Base-by-base conservation (phyloP, 1,140 invertebrate genomes). In the Drosophila virilis region DNA sequence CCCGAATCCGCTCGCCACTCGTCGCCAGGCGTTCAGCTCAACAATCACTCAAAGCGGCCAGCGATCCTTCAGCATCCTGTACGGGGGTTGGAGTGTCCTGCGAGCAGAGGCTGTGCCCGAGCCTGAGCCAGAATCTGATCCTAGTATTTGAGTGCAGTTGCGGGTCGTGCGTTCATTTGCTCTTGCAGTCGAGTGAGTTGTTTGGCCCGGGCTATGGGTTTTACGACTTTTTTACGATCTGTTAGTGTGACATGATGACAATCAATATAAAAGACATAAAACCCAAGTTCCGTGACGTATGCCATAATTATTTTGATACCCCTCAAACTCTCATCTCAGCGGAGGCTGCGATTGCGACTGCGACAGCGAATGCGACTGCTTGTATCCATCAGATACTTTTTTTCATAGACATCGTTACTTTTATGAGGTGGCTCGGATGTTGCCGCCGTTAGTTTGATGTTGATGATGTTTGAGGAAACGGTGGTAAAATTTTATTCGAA, bases 211-310 rank as follows among this genome's bases (percentile, higher is more conserved):
- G 2, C 13, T n/a, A 40, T 32, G 28, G 35, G 22, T 59, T 69
- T 91, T 84, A 91, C 90, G 90, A 91, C 80, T 75, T 90, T 91
- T 91, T 91, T 91, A 91, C 90, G 89, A 91, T 91, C 86, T 89
- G 83, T 83, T 79, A 78, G 83, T 91, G 74, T 90, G 83, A 85
- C 90, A 90, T 71, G 84, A 86, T 80, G 88, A 90, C 83, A 90
- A 90, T 78, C 88, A 88, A 90, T 91, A 91, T 88, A 91, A 90
- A 88, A 84, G 77, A 77, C 84, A 90, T 91, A 83, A 89, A 89
- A 89, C 48, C 72, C 69, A 86, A 86, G 85, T 90, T 91, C 76
- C 90, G 83, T 91, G 90, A 91, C 80, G 86, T 90, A 89, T 91
- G 81, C 81, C 76, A 83, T 89, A 89, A 91, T 89, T 91, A 91